Conservation (phyloP, 2,888 invertebrate species). For the Cremastinae sp. region DNA sequence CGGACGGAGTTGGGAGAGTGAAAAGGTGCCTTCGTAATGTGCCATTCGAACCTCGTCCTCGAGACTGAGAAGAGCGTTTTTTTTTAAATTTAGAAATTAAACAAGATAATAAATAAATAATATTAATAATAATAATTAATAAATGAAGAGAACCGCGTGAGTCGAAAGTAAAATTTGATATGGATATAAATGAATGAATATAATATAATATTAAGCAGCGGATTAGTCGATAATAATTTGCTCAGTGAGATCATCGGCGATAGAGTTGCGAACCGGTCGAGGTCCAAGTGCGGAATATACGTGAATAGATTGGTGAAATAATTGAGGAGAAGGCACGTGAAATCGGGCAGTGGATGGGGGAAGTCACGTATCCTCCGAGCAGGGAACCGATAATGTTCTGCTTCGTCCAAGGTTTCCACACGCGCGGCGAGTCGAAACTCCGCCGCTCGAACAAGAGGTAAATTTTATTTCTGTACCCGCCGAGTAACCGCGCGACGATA, state of each 20-base stretch:
- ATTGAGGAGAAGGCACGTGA: slow-evolving; percentile 6
- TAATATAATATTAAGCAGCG: not conserved
- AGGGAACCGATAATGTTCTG: slow-evolving; percentile 85
- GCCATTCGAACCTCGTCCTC: slow-evolving; percentile 7
- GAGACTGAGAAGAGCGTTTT: slow-evolving; percentile 20
- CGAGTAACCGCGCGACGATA: not conserved
- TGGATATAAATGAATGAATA: not conserved
- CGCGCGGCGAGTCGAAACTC: slow-evolving; percentile 73
- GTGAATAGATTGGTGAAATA: not conserved
- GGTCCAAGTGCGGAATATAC: not conserved
- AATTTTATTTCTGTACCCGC: not conserved
- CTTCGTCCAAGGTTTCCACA: slow-evolving; percentile 86
- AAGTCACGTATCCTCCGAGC: slow-evolving; percentile 69
- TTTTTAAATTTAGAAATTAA: slow-evolving; percentile 12
- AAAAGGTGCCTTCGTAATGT: slow-evolving; percentile 42
- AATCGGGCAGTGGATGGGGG: slow-evolving; percentile 70
- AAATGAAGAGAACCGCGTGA: no score
- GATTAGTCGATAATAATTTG: slow-evolving; percentile 1
- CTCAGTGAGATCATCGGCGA: not conserved
- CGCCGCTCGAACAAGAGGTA: slow-evolving; percentile 74
- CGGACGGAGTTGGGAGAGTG: not conserved
- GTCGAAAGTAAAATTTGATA: not conserved
- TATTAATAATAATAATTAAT: not conserved
- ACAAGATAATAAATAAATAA: not conserved
- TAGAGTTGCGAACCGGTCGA: not conserved